Base-by-base conservation (phyloP, 2,797 vertebrate species). In the Cottoperca gobio region DNA sequence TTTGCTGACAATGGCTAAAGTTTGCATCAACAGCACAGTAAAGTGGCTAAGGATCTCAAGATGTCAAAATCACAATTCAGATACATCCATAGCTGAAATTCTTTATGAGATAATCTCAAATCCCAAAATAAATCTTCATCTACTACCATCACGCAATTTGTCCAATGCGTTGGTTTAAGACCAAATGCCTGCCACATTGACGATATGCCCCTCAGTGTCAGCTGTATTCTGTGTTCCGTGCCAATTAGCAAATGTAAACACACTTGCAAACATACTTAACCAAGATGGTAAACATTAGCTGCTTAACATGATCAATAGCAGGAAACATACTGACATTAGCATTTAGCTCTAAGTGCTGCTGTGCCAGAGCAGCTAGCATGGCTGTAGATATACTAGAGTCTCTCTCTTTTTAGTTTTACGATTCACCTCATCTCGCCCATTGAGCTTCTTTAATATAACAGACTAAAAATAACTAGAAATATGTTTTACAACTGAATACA, bases 1-100 rank as follows among this genome's bases (percentile, higher is more conserved):
- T n/a, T 33, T 75, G 37, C 35, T 76, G 58, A 66, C 61, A 77
- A 37, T 61, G 40, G 46, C 60, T 49, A 3, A 6, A 37, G 64
- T 62, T 60, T 73, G 50, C 24, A 50, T 68, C 23, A 6, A n/a
- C n/a, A 33, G 33, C 12, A 37, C 31, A 73, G 21, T 57, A 19
- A 42, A 71, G 8, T 17, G 26, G 42, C 17, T 9, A 13, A 43
- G 19, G 8, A 67, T 42, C 26, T 26, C 11, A 35, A 46, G 5
- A 55, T 50, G n/a, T 66, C 31, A 71, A 43, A 76, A 66, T 40
- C 12, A n/a, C 31, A 52, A 19, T 14, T 19, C 21, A 70, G 16
- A 28, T 21, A 50, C 2, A 24, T 5, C 2, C 2, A 1, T 10
- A 13, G 6, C 24, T 64, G n/a, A 45, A 57, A 57, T 67, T 19